Evolutionary conservation across 2,888 invertebrate species (phyloP).

Genomic region (Mellilla xanthometata): DNA sequence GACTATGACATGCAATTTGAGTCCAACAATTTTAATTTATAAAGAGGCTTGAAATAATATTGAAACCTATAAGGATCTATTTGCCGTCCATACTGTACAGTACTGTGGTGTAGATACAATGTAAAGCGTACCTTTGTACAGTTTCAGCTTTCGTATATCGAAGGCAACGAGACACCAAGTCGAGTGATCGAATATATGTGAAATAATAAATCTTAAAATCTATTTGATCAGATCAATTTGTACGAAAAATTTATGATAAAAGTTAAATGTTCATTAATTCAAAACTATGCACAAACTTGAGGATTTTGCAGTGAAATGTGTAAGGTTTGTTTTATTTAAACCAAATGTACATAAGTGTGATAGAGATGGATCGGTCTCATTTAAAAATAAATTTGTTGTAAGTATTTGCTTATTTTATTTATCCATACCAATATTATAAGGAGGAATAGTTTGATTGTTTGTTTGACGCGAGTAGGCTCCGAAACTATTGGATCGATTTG

Average conservation of each 20-base stretch:
- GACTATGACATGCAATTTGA: too few relatives aligned
- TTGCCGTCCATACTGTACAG: neutral
- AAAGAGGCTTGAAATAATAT: too few relatives aligned
- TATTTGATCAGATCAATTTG: slow-evolving; percentile 64
- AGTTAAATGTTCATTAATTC: slow-evolving; percentile 66
- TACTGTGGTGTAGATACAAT: slow-evolving; percentile 7
- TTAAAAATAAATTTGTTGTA: slow-evolving; percentile 80
- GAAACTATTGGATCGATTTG: too few relatives aligned
- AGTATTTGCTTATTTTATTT: slow-evolving; percentile 46
- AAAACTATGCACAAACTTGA: slow-evolving; percentile 79
- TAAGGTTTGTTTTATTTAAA: slow-evolving; percentile 80
- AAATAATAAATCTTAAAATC: slow-evolving; percentile 44
- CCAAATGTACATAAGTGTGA: slow-evolving; percentile 83
- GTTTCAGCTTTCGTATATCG: slow-evolving; percentile 42
- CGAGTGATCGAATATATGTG: slow-evolving; percentile 58
- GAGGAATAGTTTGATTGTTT: too few relatives aligned
- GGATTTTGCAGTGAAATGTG: slow-evolving; percentile 71
- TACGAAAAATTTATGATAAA: slow-evolving; percentile 62
- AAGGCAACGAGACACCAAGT: slow-evolving; percentile 64
- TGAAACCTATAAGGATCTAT: slow-evolving; percentile 30
- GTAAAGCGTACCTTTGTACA: slow-evolving; percentile 41
- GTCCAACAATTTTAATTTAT: too few relatives aligned
- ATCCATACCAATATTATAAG: too few relatives aligned
- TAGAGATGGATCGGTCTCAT: slow-evolving; percentile 82
- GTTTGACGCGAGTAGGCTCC: too few relatives aligned